Conservation (phyloP, 2,797 vertebrate genomes). For the Lates japonicus region DNA sequence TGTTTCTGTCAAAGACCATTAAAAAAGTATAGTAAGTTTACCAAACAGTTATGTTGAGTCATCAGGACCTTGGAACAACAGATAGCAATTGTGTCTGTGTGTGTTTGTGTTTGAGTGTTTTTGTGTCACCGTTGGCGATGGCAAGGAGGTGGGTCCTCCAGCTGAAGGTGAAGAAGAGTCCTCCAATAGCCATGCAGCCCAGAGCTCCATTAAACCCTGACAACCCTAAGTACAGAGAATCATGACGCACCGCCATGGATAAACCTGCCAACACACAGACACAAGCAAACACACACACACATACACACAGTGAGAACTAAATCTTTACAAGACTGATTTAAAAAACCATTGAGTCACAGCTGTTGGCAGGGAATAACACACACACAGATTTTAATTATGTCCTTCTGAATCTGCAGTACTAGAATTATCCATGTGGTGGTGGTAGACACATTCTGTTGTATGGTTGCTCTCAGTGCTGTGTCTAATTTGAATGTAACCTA, state of each 20-base stretch:
- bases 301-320: background rate
- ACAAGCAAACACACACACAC: constrained; percentile 34
- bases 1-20: background rate
- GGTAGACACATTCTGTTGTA: constrained; percentile 19
- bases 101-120: background rate
- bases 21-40: too few relatives aligned
- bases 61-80: background rate
- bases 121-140: constrained; percentile 78
- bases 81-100: background rate
- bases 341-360: background rate
- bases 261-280: constrained; percentile 75
- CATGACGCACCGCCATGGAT: constrained; percentile 78
- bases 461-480: background rate
- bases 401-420: constrained; percentile 34
- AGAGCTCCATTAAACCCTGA: constrained; percentile 85
- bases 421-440: constrained; percentile 51
- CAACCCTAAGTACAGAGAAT: constrained; percentile 80
- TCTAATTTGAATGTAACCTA: constrained; percentile 23
- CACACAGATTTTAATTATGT: background rate
- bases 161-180: constrained; percentile 81
- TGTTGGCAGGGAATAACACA: background rate
- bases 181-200: constrained; percentile 84
- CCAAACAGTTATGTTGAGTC: background rate
- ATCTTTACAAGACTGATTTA: background rate
- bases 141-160: constrained; percentile 84